Percentiles rank a stretch among this genome's conserved stretches.
phyloP scores from a whole-genome alignment of 2,888 invertebrate species.

The Chrysina gloriosa region DNA sequence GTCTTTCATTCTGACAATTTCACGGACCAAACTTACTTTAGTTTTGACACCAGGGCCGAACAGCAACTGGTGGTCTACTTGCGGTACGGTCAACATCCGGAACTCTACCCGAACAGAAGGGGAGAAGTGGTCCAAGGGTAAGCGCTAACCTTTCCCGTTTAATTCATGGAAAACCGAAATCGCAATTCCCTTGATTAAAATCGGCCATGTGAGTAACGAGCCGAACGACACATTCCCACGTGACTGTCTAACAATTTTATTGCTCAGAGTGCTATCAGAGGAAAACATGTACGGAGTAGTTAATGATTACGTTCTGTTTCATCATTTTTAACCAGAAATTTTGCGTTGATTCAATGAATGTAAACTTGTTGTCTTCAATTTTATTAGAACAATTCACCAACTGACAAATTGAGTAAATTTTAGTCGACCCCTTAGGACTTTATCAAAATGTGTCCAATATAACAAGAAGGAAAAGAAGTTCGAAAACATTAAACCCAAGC shows the following conservation, averaged over 20 bases:
- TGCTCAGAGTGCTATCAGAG: too few species aligned
- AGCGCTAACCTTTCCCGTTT: slow-evolving; percentile 56
- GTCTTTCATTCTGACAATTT: slow-evolving; percentile 93
- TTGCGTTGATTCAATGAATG: too few species aligned
- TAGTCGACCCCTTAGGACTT: too few species aligned
- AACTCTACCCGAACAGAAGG: slow-evolving; percentile 89
- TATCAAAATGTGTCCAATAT: too few species aligned
- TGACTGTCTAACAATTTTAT: not conserved
- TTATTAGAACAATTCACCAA: too few species aligned
- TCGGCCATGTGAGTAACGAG: not conserved
- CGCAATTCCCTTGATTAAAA: slow-evolving; percentile 33
- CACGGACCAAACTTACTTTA: slow-evolving; percentile 91
- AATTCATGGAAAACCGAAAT: slow-evolving; percentile 8
- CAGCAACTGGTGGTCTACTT: slow-evolving; percentile 91
- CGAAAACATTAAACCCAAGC: too few species aligned
- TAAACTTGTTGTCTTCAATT: too few species aligned
- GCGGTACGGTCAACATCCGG: slow-evolving; percentile 93
- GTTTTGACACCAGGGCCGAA: slow-evolving; percentile 88
- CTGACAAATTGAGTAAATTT: too few species aligned
- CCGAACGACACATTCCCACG: not conserved
- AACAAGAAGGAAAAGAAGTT: too few species aligned
- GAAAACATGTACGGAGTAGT: too few species aligned
- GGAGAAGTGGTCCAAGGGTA: slow-evolving; percentile 90
- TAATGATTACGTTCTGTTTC: too few species aligned
- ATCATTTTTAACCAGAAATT: too few species aligned